A percentile compares a stretch with the other conserved stretches of the same genome.
Evolutionary conservation across 1,140 invertebrate genomes (phyloP).

Genomic region (Acromyrmex heyeri): DNA sequence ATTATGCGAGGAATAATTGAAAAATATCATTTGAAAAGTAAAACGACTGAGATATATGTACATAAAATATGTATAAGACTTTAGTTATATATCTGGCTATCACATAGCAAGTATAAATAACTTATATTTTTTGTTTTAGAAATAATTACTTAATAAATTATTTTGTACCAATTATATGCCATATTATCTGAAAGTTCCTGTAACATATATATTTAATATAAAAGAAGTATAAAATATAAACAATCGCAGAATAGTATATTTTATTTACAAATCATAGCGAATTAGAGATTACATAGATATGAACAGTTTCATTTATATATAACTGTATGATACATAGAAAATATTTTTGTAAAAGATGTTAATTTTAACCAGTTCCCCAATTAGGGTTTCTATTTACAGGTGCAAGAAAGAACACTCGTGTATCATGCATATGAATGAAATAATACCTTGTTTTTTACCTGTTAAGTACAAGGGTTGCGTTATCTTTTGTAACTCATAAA

Average conservation of each 20-base stretch:
- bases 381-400: conserved; percentile 69
- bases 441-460: conserved; percentile 69
- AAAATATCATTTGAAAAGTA: conserved; percentile 33
- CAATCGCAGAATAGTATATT: conserved; percentile 73
- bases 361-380: conserved; percentile 47
- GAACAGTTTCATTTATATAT: conserved; percentile 59
- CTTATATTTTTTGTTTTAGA: conserved; percentile 60
- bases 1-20: conserved; percentile 8
- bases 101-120: conserved; percentile 24
- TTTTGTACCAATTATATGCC: conserved; percentile 65
- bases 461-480: conserved; percentile 78
- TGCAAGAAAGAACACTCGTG: conserved; percentile 59
- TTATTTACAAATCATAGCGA: conserved; percentile 80
- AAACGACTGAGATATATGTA: conserved; percentile 49
- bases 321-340: conserved; percentile 72
- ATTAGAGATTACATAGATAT: conserved; percentile 70
- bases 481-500: conserved; percentile 53
- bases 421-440: conserved; percentile 62
- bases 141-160: conserved; percentile 77
- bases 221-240: conserved; percentile 56
- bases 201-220: conserved; percentile 47
- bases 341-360: conserved; percentile 70
- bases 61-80: conserved; percentile 53
- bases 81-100: conserved; percentile 23
- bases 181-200: background rate